Evolutionary conservation across 2,113 vertebrate genomes (phyloP).

Genomic region (Siniperca chuatsi): DNA sequence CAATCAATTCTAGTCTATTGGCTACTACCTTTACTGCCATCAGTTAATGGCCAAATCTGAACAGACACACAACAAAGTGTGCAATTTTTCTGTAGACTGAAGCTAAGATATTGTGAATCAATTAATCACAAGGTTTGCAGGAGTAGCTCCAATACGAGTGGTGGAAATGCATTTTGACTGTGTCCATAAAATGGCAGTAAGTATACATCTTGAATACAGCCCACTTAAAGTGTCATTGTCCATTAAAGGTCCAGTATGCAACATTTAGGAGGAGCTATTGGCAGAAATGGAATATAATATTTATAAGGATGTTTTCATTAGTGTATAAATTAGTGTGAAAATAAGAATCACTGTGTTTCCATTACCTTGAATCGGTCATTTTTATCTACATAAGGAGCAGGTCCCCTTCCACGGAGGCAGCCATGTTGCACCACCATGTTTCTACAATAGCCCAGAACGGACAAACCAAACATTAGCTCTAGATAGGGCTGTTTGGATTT

Average conservation of each 20-base stretch:
- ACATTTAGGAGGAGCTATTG: too few relatives aligned
- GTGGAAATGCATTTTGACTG: not conserved
- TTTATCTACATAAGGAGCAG: too few relatives aligned
- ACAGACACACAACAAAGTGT: not conserved
- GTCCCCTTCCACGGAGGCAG: too few relatives aligned
- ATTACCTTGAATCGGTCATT: too few relatives aligned
- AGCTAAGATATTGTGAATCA: not conserved
- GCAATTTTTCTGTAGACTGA: conserved; percentile 7
- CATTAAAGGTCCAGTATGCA: not conserved
- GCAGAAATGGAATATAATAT: too few relatives aligned
- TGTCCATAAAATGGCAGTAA: not conserved
- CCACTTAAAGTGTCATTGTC: not conserved
- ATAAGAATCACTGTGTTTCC: too few relatives aligned
- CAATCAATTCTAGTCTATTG: not conserved
- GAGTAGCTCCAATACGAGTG: not conserved
- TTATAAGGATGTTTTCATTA: too few relatives aligned
- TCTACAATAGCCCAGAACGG: too few relatives aligned
- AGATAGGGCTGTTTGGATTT: too few relatives aligned
- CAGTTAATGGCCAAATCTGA: conserved; percentile 1
- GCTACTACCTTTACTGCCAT: not conserved
- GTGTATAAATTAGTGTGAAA: too few relatives aligned
- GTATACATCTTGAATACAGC: not conserved
- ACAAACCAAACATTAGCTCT: too few relatives aligned
- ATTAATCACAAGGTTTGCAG: conserved; percentile 17
- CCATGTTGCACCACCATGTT: too few relatives aligned